Evolutionary conservation across 1,140 invertebrate genomes (phyloP).

Genomic region (Ips nitidus): DNA sequence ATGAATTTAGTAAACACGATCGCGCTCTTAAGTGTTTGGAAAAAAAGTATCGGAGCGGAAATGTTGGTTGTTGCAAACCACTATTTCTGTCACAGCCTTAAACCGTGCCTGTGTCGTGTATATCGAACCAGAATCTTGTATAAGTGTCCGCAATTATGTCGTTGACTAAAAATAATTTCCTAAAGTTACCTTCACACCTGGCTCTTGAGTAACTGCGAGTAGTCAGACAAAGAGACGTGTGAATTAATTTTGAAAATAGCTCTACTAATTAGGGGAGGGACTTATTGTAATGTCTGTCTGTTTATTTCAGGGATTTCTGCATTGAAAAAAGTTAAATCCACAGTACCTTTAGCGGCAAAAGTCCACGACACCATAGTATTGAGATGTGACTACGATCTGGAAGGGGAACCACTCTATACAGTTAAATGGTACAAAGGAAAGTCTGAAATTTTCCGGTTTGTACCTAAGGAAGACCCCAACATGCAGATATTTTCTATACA

Average conservation of each 20-base stretch:
- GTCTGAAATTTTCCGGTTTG: conserved; percentile 75
- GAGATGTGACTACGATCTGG: conserved; percentile 77
- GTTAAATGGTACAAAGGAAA: conserved; percentile 81
- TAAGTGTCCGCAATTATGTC: neutral
- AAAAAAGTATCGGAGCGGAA: conserved; percentile 3
- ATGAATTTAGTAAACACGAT: conserved; percentile 5
- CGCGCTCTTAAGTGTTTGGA: neutral
- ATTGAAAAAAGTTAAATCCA: conserved; percentile 19
- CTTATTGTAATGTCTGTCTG: no score
- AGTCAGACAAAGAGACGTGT: no score
- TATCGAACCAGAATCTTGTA: neutral
- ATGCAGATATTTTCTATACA: conserved; percentile 65
- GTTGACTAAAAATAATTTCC: neutral
- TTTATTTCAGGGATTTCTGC: conserved; percentile 18
- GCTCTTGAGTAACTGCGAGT: no score
- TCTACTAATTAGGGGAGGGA: no score
- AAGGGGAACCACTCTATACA: conserved; percentile 72
- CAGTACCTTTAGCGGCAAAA: conserved; percentile 21
- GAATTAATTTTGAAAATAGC: no score
- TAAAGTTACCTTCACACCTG: no score
- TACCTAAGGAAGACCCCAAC: conserved; percentile 70
- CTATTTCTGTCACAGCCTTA: conserved; percentile 1
- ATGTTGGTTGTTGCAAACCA: conserved; percentile 6
- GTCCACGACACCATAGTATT: conserved; percentile 62
- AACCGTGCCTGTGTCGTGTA: neutral